Base-by-base conservation (phyloP, 2,113 vertebrate species). In the Podiceps cristatus region DNA sequence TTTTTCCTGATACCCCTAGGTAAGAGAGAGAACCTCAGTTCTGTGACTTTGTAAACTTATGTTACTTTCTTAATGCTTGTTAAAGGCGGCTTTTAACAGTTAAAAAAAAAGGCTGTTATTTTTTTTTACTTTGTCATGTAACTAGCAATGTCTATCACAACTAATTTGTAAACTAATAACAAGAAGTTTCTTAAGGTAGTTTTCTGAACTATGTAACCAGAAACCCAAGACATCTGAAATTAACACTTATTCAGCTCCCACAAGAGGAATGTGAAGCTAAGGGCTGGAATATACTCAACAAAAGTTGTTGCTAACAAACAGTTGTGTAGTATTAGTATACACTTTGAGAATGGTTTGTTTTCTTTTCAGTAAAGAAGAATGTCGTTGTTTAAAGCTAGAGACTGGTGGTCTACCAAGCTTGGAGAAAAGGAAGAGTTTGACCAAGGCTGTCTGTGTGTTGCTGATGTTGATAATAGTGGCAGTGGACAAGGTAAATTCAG, bases 341-440 rank as follows among this genome's bases (percentile, higher is more conserved):
- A 9, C 56, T 75, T 86, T 42, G 58, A 77, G 11, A n/a, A 6
- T 37, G 5, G 3, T 74, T 55, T 64, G 22, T 35, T 96, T 96
- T 59, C 44, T 81, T 98, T 97, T 82, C 94, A 95, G 94, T 98
- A 96, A 98, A 93, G 93, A 91, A 98, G 90, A 93, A 99, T 99
- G 99, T 99, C 99, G 22, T 98, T 99, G 92, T 99, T 99, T 98
- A 99, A 99, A 98, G 99, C 99, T 19, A 99, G 99, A 73, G 99
- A 99, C 62, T 99, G 99, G 99, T 99, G 99, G 99, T 99, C 99
- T 29, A 96, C 98, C 10, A 37, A 94, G 53, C 98, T 99, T 58
- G 99, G 99, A 58, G 98, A 99, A 82, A 99, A 99, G 27, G 99
- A 99, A 97, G 99, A 99, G 96, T 99, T 99, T 97, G 99, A 99